phyloP scores from a whole-genome alignment of 2,888 invertebrate species.

The Teleogryllus oceanicus region DNA sequence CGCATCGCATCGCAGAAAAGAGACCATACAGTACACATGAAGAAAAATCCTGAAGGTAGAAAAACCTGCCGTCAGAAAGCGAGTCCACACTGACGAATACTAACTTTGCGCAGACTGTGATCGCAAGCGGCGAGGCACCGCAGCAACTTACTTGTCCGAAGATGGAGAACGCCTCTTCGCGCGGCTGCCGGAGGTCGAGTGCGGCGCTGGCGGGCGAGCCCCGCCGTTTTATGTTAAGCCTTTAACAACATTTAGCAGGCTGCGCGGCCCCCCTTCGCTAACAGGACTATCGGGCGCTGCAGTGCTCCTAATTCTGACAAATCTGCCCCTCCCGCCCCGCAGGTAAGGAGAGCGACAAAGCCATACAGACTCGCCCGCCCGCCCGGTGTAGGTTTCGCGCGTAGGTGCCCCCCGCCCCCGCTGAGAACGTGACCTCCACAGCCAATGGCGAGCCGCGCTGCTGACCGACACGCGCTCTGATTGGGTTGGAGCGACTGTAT shows the following conservation, averaged over 20 bases:
- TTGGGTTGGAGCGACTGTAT: no score
- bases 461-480: background rate
- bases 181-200: background rate
- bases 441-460: background rate
- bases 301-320: constrained; percentile 23
- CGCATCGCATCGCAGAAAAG: no score
- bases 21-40: no score
- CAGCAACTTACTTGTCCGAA: background rate
- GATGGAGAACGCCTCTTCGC: background rate
- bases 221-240: constrained; percentile 33
- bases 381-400: constrained; percentile 21
- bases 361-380: constrained; percentile 19
- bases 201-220: background rate
- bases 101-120: background rate
- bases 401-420: background rate
- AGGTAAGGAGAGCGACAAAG: constrained; percentile 6
- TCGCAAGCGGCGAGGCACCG: background rate
- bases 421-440: background rate
- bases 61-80: no score
- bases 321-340: constrained; percentile 3
- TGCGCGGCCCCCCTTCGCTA: constrained; percentile 22
- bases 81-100: no score
- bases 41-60: no score
- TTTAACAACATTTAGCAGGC: constrained; percentile 30
- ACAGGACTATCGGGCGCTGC: constrained; percentile 23